Percentiles rank a stretch among this genome's conserved stretches.
Conservation (phyloP, 30 jellyfish, hydroid and myxozoan genomes). For the Cassiopea andromeda region DNA sequence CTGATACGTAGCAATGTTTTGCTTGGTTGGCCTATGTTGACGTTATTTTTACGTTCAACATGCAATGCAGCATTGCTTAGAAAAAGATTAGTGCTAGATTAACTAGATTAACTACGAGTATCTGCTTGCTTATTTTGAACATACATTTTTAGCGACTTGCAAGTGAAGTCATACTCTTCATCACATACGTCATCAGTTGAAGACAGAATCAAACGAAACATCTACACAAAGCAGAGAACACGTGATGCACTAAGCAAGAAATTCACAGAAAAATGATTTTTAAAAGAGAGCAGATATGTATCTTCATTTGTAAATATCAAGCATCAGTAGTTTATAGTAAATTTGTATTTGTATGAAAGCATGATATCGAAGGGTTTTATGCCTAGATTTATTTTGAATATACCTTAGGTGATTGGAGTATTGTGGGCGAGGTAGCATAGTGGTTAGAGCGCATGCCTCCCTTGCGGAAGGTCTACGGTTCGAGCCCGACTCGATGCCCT, state of each 20-base stretch:
- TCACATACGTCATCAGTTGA: constrained; percentile 78
- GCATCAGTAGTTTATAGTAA: neutral
- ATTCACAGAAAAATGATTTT: constrained; percentile 67
- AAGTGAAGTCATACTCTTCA: constrained; percentile 78
- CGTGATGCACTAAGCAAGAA: constrained; percentile 85
- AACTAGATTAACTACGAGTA: neutral
- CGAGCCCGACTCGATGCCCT: too few species aligned
- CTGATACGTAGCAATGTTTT: too few species aligned
- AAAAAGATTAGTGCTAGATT: too few species aligned
- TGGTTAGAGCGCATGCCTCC: too few species aligned
- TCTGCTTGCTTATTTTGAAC: neutral
- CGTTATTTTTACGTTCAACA: too few species aligned
- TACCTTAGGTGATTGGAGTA: too few species aligned
- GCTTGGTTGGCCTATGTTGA: too few species aligned
- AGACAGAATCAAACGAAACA: constrained; percentile 87
- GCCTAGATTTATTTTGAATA: too few species aligned
- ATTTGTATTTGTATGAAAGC: neutral
- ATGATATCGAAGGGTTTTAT: too few species aligned
- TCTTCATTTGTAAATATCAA: neutral
- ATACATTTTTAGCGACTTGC: constrained; percentile 69
- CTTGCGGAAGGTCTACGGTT: too few species aligned
- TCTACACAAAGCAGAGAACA: constrained; percentile 91
- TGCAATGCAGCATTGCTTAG: too few species aligned
- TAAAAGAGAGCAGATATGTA: neutral
- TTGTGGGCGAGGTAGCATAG: too few species aligned